Percentiles rank a stretch among this genome's conserved stretches.
These are phyloP conservation scores for Isaurus tuberculatus DNA, from an alignment of 92 coral and sea anemone species.

Conservation along the genomic window DNA sequence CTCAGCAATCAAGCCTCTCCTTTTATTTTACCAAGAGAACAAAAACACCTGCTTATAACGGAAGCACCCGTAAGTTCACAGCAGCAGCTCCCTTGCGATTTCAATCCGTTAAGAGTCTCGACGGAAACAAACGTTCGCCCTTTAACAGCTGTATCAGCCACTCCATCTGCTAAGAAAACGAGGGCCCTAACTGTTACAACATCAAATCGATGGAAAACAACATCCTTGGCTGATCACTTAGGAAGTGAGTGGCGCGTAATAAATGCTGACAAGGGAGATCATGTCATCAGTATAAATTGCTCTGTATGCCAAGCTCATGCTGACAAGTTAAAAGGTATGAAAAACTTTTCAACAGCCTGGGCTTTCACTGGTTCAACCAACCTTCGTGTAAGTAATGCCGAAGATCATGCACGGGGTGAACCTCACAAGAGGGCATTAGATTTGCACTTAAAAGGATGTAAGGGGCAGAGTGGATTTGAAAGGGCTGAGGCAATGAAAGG, in stretches of 20 bases:
- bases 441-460: constrained; percentile 28
- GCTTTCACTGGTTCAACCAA: constrained; percentile 72
- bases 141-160: constrained; percentile 5
- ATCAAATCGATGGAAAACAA: constrained; percentile 54
- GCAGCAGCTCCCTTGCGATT: not conserved
- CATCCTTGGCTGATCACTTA: constrained; percentile 47
- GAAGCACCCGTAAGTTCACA: constrained; percentile 1
- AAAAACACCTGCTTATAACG: constrained; percentile 1
- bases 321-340: constrained; percentile 37
- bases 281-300: constrained; percentile 45
- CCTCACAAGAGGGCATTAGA: constrained; percentile 79
- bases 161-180: constrained; percentile 21
- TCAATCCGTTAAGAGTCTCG: constrained; percentile 3
- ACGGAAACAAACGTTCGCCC: constrained; percentile 3
- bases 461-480: constrained; percentile 58
- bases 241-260: constrained; percentile 59
- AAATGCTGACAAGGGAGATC: constrained; percentile 48
- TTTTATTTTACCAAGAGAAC: not conserved
- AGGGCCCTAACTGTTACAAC: constrained; percentile 45
- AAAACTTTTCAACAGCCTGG: constrained; percentile 71
- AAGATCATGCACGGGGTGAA: constrained; percentile 72
- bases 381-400: constrained; percentile 74
- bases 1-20: constrained; percentile 9
- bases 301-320: constrained; percentile 41
- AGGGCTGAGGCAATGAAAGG: constrained; percentile 63